Base-by-base conservation (phyloP, 2,888 invertebrate genomes). In the Acrobasis repandana region DNA sequence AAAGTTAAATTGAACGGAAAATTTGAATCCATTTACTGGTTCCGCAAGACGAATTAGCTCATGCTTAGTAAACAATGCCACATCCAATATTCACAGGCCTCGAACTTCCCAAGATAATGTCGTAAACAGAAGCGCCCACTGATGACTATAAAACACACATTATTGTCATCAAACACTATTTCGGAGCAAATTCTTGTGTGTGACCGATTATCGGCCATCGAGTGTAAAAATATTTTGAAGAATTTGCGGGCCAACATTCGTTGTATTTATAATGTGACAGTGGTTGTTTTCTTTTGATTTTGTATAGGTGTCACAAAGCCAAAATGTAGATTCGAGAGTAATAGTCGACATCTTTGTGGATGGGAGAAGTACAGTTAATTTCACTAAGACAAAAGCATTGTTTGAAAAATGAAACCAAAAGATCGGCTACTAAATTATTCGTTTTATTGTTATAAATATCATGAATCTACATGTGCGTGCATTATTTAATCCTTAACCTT, bases 91-190 rank as follows among this genome's bases (percentile, higher is more conserved):
- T 90, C 87, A 90, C 88, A 83, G 87, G 79, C 82, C 88, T 80
- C 14, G 66, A 71, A 80, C 84, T 88, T 54, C 54, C 38, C 16
- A 18, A 54, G 54, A 54, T 54, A 54, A 54, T 54, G 54, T 54
- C 38, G 54, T 54, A 54, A 54, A 54, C 54, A 54, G 54, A 54
- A 54, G 54, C 54, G 54, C 54, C 54, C 54, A 54, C 54, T 15
- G 38, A 18, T 9, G 15, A 54, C 90, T 89, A 90, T 91, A 90
- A 88, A 81, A 73, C 83, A 78, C 70, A 70, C 78, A 75, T 80
- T 81, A 83, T 86, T 86, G 85, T 86, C 84, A 82, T 82, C 83
- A 74, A 62, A 63, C 63, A 73, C 18, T 54, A 54, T 54, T 54
- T 54, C 38, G 38, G 43, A 16, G 52, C 49, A 10, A 10, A 54